These are phyloP conservation scores for Folsomia candida DNA, from an alignment of 2,888 invertebrate genomes.

Conservation along the genomic window DNA sequence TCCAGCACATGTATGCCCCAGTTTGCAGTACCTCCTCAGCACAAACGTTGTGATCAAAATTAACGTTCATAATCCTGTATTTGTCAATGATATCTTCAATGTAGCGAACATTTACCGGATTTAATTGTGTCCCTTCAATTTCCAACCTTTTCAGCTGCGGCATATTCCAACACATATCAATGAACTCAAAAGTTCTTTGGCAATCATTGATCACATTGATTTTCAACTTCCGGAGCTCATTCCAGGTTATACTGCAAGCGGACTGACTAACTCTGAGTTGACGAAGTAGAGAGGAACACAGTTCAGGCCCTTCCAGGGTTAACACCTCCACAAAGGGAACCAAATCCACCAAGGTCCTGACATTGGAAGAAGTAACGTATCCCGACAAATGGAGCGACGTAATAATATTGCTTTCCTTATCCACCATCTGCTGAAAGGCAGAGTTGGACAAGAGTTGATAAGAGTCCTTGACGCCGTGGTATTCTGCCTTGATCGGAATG, in stretches of 20 bases:
- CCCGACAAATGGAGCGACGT: slow-evolving; percentile 24
- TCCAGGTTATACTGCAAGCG: slow-evolving; percentile 19
- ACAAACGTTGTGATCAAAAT: slow-evolving; percentile 28
- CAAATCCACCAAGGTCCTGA: slow-evolving; percentile 15
- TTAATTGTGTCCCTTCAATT: slow-evolving; percentile 22
- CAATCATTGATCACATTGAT: slow-evolving; percentile 22
- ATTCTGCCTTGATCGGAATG: slow-evolving; percentile 17
- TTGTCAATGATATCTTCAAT: slow-evolving; percentile 26
- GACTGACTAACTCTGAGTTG: background rate
- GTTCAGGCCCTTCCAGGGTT: slow-evolving; percentile 16
- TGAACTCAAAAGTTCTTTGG: slow-evolving; percentile 25
- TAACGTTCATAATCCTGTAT: slow-evolving; percentile 25
- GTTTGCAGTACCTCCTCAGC: slow-evolving; percentile 10
- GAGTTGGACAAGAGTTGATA: slow-evolving; percentile 3
- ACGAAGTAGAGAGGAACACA: slow-evolving; percentile 17
- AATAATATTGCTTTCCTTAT: slow-evolving; percentile 17
- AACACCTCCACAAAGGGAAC: slow-evolving; percentile 28
- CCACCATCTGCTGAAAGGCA: slow-evolving; percentile 7
- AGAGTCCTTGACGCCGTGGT: slow-evolving; percentile 18
- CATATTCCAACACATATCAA: slow-evolving; percentile 28
- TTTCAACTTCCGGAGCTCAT: slow-evolving; percentile 14
- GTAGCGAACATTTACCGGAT: slow-evolving; percentile 14
- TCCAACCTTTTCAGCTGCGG: slow-evolving; percentile 20
- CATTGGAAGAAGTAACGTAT: slow-evolving; percentile 7
- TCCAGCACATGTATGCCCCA: background rate